Percentiles rank a stretch among this genome's conserved stretches.
Conservation (phyloP, 2,888 invertebrate genomes). For the Cataglyphis altisquamis region DNA sequence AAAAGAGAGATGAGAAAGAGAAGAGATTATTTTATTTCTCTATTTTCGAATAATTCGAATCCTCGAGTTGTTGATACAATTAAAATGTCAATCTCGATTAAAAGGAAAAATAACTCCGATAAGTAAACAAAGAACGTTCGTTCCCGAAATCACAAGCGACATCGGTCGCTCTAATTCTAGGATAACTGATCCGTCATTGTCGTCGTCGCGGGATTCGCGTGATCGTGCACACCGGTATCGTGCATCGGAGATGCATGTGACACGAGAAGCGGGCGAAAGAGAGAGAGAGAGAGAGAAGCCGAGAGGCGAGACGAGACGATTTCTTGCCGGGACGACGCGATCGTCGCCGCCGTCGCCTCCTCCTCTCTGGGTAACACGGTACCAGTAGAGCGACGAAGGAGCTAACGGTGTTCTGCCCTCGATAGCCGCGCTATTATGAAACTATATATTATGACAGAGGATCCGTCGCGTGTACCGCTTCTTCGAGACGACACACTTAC, state of each 20-base stretch:
- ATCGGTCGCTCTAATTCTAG: constrained; percentile 22
- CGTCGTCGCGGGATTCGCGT: constrained; percentile 13
- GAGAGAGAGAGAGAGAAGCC: background rate
- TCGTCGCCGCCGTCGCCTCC: constrained; percentile 34
- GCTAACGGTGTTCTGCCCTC: constrained; percentile 84
- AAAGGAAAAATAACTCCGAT: background rate
- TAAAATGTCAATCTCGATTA: constrained; percentile 10
- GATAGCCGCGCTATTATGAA: constrained; percentile 84
- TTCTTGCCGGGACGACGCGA: constrained; percentile 61
- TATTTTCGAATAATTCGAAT: background rate
- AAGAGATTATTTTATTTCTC: background rate
- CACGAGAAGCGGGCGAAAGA: background rate
- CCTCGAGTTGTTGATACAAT: background rate
- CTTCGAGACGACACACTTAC: constrained; percentile 83
- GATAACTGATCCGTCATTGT: constrained; percentile 15
- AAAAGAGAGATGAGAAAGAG: background rate
- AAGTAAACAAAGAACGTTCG: background rate
- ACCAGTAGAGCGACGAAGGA: constrained; percentile 78
- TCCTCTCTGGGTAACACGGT: constrained; percentile 80
- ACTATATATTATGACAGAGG: constrained; percentile 84
- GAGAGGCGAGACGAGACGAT: constrained; percentile 56
- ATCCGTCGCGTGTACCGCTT: constrained; percentile 82
- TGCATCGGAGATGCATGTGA: constrained; percentile 34
- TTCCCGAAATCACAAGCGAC: constrained; percentile 14
- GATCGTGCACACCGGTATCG: constrained; percentile 48